A percentile compares a stretch with the other conserved stretches of the same genome.
Evolutionary conservation across 1,140 invertebrate genomes (phyloP).

Genomic region (Lepidurus apus): DNA sequence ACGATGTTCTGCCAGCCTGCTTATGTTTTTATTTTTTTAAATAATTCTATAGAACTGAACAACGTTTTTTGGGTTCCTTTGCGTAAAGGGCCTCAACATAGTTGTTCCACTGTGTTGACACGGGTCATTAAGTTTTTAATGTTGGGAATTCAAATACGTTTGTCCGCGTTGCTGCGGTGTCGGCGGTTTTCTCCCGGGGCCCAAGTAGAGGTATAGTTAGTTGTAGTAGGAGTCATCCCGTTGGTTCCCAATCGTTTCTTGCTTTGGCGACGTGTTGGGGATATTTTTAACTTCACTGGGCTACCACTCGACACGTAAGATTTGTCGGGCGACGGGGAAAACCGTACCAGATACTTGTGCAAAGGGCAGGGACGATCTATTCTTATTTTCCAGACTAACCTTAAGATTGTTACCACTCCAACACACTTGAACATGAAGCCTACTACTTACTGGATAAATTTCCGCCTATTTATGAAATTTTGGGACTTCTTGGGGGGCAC

Average conservation of each 20-base stretch:
- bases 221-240: constrained; percentile 9
- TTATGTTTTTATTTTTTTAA: too few species aligned
- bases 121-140: too few species aligned
- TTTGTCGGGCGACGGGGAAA: background rate
- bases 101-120: too few species aligned
- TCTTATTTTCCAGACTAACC: constrained; percentile 19
- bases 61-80: too few species aligned
- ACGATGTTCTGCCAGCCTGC: background rate
- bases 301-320: constrained; percentile 14
- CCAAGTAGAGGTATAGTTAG: background rate
- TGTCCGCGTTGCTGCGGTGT: too few species aligned
- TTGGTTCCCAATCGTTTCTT: constrained; percentile 11
- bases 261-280: constrained; percentile 1
- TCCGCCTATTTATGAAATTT: background rate
- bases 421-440: background rate
- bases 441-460: background rate
- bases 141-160: too few species aligned
- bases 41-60: too few species aligned
- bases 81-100: too few species aligned
- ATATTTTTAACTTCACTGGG: constrained; percentile 5
- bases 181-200: background rate
- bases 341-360: background rate
- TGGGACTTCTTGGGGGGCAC: background rate
- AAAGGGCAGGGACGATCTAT: background rate
- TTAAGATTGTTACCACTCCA: background rate